Percentiles rank a stretch among this genome's conserved stretches.
phyloP scores from a whole-genome alignment of 1,140 invertebrate genomes.

The Drosophila sulfurigaster region DNA sequence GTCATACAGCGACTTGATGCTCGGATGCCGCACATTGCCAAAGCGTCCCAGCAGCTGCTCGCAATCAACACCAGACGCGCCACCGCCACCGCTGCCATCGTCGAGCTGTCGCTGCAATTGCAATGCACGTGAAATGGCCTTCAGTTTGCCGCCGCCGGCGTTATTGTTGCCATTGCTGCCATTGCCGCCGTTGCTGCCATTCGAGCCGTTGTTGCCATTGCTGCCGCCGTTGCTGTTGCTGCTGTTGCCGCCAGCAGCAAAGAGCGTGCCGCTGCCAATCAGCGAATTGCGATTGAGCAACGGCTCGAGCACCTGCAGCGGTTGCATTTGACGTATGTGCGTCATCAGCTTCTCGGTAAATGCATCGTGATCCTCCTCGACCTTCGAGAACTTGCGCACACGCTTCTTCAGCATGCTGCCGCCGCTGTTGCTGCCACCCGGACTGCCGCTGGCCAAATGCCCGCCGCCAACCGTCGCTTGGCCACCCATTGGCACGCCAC shows the following conservation, averaged over 20 bases:
- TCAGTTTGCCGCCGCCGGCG: conserved; percentile 49
- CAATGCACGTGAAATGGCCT: conserved; percentile 44
- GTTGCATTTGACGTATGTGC: conserved; percentile 92
- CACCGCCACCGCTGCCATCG: conserved; percentile 24
- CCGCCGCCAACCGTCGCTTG: conserved; percentile 16
- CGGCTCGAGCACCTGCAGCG: conserved; percentile 95
- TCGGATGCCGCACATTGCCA: conserved; percentile 90
- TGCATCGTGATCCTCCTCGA: conserved; percentile 96
- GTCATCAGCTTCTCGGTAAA: conserved; percentile 95
- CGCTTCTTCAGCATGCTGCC: conserved; percentile 87
- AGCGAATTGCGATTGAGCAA: conserved; percentile 91
- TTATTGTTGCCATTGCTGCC: neutral
- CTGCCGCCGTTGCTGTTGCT: conserved; percentile 19
- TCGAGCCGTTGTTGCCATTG: conserved; percentile 5
- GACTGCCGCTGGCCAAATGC: conserved; percentile 2
- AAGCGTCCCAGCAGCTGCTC: conserved; percentile 89
- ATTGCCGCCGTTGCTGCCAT: conserved; percentile 12
- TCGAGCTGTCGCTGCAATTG: conserved; percentile 38
- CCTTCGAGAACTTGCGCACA: conserved; percentile 92
- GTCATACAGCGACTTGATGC: conserved; percentile 76
- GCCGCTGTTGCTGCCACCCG: neutral
- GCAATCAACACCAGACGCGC: conserved; percentile 22
- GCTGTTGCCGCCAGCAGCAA: neutral
- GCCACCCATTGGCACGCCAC: conserved; percentile 11
- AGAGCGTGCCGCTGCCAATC: conserved; percentile 33